Conservation (phyloP, 2,797 vertebrate genomes). For the Apogon hyalosoma region DNA sequence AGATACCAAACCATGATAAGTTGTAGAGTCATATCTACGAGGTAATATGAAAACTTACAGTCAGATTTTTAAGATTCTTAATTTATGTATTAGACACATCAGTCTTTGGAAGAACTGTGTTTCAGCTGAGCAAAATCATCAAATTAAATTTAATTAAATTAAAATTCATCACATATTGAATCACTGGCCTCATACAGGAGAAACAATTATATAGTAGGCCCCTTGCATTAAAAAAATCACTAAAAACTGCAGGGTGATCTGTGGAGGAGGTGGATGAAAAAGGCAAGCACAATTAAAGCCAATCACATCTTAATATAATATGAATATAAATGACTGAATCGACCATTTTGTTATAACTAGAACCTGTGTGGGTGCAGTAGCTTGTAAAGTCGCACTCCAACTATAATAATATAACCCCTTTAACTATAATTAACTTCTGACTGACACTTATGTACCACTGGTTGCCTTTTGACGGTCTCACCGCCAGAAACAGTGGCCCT, state of each 20-base stretch:
- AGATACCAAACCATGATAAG: too few relatives aligned
- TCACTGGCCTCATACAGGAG: neutral
- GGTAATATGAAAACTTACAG: too few relatives aligned
- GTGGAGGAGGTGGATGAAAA: conserved; percentile 14
- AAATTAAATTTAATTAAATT: neutral
- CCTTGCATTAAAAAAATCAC: neutral
- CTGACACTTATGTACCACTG: neutral
- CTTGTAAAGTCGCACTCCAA: neutral
- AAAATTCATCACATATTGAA: neutral
- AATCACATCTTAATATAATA: conserved; percentile 21
- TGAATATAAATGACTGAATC: conserved; percentile 10
- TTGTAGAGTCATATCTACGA: too few relatives aligned
- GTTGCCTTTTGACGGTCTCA: too few relatives aligned
- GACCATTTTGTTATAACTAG: neutral
- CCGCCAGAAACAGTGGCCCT: too few relatives aligned
- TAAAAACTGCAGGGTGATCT: neutral
- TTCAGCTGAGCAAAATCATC: neutral
- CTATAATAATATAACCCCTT: neutral
- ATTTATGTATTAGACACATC: too few relatives aligned
- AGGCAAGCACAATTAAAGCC: conserved; percentile 9
- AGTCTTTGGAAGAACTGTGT: too few relatives aligned
- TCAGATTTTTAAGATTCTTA: too few relatives aligned
- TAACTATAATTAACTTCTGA: too few relatives aligned
- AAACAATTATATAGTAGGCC: neutral
- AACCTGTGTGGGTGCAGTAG: conserved; percentile 10